Evolutionary conservation across 1,140 invertebrate species (phyloP).

Genomic region (Acromyrmex echinatior): DNA sequence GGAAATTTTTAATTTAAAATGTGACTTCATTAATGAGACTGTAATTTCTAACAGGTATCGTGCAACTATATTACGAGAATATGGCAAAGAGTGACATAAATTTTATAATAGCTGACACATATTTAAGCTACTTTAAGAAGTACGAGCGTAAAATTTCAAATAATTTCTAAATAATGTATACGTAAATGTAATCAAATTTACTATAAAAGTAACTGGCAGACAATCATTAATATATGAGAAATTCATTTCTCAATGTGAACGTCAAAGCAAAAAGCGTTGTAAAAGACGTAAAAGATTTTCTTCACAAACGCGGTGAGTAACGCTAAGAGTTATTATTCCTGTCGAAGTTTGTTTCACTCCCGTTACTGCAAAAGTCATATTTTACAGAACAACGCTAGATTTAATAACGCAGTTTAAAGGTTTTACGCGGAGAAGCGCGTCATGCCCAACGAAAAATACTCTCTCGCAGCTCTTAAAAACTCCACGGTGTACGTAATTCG

Average conservation of each 20-base stretch:
- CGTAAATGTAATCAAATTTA: conserved; percentile 37
- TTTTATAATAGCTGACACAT: conserved; percentile 34
- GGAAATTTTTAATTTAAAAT: conserved; percentile 58
- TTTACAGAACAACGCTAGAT: conserved; percentile 37
- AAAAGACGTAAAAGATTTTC: background rate
- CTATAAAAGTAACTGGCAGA: background rate
- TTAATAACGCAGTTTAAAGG: conserved; percentile 44
- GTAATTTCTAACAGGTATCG: conserved; percentile 41
- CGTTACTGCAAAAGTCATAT: conserved; percentile 30
- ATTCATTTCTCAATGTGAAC: background rate
- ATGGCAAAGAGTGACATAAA: conserved; percentile 36
- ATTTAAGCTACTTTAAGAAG: conserved; percentile 52
- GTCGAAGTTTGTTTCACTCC: conserved; percentile 9
- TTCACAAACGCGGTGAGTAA: background rate
- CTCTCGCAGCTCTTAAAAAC: conserved; percentile 62
- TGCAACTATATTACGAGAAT: conserved; percentile 9
- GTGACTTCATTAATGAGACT: conserved; percentile 36
- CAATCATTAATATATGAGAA: conserved; percentile 16
- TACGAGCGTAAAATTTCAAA: conserved; percentile 31
- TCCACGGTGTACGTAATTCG: conserved; percentile 74
- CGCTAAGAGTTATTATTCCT: conserved; percentile 23
- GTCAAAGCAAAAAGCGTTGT: background rate
- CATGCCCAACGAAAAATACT: conserved; percentile 45
- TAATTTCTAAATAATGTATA: conserved; percentile 9
- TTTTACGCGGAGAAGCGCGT: conserved; percentile 5